Percentiles rank a stretch among this genome's conserved stretches.
Conservation (phyloP, 2,797 vertebrate genomes). For the Chaetophractus vellerosus region DNA sequence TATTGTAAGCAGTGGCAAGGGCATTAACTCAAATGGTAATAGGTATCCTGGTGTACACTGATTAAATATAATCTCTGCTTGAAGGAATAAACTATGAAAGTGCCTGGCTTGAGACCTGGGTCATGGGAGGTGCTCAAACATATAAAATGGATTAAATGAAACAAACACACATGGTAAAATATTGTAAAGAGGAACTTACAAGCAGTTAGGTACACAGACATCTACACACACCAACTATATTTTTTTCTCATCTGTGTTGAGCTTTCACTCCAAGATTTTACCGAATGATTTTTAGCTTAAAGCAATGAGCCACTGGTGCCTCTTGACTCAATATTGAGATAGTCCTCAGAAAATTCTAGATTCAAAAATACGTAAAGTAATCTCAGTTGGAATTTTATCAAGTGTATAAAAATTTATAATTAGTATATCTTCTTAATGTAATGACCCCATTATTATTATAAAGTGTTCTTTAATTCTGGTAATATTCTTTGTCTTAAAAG, state of each 20-base stretch:
- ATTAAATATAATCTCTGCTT: background rate
- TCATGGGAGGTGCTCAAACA: background rate
- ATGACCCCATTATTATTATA: slow-evolving; percentile 7
- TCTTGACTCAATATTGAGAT: background rate
- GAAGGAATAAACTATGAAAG: background rate
- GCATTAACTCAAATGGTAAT: background rate
- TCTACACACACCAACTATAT: background rate
- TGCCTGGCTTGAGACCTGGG: background rate
- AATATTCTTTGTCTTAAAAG: slow-evolving; percentile 40
- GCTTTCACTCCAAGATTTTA: slow-evolving; percentile 41
- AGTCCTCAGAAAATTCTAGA: slow-evolving; percentile 28
- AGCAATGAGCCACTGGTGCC: background rate
- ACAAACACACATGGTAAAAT: background rate
- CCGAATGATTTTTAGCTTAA: background rate
- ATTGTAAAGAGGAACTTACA: background rate
- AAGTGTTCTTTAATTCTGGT: background rate
- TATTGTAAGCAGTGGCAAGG: background rate
- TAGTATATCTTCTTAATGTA: background rate
- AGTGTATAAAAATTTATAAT: background rate
- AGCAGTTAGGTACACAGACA: background rate
- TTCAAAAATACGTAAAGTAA: background rate
- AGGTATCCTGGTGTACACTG: background rate
- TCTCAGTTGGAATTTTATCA: slow-evolving; percentile 56
- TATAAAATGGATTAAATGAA: background rate
- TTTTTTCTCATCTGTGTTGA: background rate